Conservation (phyloP, 1,140 invertebrate species). For the Drosophila watanabei region DNA sequence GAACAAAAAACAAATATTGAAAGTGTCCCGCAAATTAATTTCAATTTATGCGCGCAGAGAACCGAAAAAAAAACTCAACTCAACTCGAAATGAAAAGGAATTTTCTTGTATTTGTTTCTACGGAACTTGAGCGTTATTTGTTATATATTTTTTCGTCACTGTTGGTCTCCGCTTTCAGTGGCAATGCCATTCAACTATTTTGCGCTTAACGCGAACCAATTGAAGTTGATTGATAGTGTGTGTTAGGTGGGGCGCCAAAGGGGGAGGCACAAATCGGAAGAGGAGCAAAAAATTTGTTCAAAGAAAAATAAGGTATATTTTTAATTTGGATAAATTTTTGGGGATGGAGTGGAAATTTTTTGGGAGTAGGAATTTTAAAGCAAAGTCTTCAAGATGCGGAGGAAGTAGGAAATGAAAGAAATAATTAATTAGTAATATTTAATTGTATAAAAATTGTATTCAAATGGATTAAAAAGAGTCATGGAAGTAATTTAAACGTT, state of each 20-base stretch:
- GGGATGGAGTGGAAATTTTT: neutral
- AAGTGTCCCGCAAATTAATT: conserved; percentile 81
- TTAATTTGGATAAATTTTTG: conserved; percentile 9
- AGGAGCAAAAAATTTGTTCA: conserved; percentile 15
- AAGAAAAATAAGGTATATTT: conserved; percentile 26
- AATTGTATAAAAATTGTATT: neutral
- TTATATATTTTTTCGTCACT: conserved; percentile 53
- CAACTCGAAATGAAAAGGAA: conserved; percentile 49
- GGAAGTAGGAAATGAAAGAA: neutral
- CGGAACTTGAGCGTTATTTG: conserved; percentile 46
- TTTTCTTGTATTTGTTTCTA: conserved; percentile 67
- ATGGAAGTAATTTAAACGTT: neutral
- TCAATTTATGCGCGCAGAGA: conserved; percentile 61
- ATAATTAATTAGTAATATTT: too few relatives aligned
- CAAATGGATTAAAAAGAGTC: neutral
- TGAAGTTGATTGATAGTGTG: conserved; percentile 78
- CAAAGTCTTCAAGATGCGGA: neutral
- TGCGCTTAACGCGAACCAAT: conserved; percentile 75
- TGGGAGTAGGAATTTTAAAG: neutral
- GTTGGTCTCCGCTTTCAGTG: conserved; percentile 39
- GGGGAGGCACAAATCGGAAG: conserved; percentile 18
- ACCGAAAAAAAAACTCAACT: conserved; percentile 11
- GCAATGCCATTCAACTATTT: conserved; percentile 62
- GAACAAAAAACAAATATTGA: conserved; percentile 63
- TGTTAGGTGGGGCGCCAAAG: conserved; percentile 10